Percentiles rank a stretch among this genome's conserved stretches.
phyloP scores from a whole-genome alignment of 2,888 invertebrate genomes.

The Crematogaster levior region DNA sequence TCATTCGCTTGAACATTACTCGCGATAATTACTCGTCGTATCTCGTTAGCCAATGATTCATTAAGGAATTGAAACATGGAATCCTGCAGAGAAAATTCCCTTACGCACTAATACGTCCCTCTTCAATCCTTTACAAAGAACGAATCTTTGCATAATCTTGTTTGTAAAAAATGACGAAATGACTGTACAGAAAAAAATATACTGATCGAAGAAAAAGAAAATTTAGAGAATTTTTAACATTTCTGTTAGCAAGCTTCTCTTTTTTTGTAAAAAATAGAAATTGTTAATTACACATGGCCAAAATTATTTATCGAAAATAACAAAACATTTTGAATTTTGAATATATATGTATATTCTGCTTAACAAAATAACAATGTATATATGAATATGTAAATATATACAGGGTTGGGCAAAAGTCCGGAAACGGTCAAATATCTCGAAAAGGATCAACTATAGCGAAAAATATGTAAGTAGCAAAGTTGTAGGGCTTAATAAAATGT shows the following conservation, averaged over 20 bases:
- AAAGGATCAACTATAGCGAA: no score
- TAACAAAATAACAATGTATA: no score
- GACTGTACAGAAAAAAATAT: background rate
- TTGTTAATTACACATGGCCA: background rate
- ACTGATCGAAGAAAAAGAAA: background rate
- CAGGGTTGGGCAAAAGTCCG: no score
- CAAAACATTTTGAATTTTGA: no score
- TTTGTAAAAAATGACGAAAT: background rate
- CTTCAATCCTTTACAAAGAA: background rate
- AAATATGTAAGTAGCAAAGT: no score
- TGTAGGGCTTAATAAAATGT: no score
- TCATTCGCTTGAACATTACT: constrained; percentile 31
- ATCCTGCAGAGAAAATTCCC: background rate
- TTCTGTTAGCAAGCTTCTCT: background rate
- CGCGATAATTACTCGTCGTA: constrained; percentile 44
- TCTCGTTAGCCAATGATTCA: constrained; percentile 22
- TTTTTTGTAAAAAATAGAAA: background rate
- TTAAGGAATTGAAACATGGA: background rate
- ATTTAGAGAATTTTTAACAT: background rate
- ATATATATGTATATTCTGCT: no score
- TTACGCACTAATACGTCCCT: background rate
- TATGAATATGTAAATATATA: no score
- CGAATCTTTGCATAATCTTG: background rate
- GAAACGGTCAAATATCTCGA: no score
- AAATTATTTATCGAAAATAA: background rate